Conservation (phyloP, 1,140 invertebrate genomes). For the Ganaspis sp. region DNA sequence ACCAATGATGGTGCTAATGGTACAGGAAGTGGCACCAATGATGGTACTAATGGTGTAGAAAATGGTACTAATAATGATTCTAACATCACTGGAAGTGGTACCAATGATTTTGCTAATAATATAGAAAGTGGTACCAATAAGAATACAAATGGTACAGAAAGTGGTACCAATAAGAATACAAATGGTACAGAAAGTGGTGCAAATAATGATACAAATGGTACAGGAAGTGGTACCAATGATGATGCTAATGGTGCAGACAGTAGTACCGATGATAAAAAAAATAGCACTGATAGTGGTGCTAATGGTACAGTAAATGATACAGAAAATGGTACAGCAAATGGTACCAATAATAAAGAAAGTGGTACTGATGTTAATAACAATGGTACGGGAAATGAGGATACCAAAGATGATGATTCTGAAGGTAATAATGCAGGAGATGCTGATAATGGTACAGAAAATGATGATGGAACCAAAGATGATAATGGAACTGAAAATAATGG, state of each 20-base stretch:
- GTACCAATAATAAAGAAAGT: not conserved
- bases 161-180: no score
- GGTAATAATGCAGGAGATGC: not conserved
- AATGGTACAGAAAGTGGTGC: not conserved
- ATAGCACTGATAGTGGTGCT: not conserved
- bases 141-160: not conserved
- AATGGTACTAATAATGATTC: constrained; percentile 39
- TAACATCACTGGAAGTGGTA: constrained; percentile 14
- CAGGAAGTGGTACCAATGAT: not conserved
- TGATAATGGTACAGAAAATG: not conserved
- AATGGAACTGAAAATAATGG: no score
- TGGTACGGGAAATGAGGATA: not conserved
- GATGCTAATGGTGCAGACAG: not conserved
- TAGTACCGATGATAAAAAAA: not conserved
- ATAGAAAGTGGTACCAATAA: constrained; percentile 20
- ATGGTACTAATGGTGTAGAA: constrained; percentile 21
- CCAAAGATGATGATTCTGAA: no score
- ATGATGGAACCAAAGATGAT: not conserved
- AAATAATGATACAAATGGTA: not conserved
- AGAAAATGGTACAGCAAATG: not conserved
- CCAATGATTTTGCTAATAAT: constrained; percentile 38
- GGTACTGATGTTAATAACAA: not conserved
- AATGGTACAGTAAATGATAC: not conserved
- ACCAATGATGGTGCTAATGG: not conserved
- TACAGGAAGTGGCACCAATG: not conserved